These are phyloP conservation scores for Alviniconcha marisindica DNA, from an alignment of 1,140 invertebrate species.

Conservation along the genomic window DNA sequence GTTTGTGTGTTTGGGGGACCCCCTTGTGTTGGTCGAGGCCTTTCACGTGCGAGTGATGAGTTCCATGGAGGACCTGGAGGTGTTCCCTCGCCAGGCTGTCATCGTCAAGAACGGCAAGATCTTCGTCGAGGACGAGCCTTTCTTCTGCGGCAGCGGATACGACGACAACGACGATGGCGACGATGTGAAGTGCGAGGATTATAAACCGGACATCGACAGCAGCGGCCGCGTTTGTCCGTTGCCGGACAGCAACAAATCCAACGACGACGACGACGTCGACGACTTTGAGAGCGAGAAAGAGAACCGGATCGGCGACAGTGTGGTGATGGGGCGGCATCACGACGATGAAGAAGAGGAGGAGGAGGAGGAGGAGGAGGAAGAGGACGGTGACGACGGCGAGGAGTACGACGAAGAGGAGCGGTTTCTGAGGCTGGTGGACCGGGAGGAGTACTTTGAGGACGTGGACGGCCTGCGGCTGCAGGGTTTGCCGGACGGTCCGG, in stretches of 20 bases:
- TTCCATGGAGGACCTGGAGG: conserved; percentile 33
- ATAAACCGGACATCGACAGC: neutral
- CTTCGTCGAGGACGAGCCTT: conserved; percentile 48
- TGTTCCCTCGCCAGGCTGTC: conserved; percentile 46
- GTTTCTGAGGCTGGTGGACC: conserved; percentile 8
- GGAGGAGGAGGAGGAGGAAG: neutral
- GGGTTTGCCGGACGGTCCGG: too few species aligned
- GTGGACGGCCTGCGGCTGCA: conserved; percentile 15
- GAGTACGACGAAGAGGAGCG: conserved; percentile 10
- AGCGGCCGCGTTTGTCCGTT: neutral
- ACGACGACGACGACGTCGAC: conserved; percentile 2
- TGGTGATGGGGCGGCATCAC: neutral
- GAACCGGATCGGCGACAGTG: neutral
- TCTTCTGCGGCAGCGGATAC: conserved; percentile 36
- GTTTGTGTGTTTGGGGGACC: too few species aligned
- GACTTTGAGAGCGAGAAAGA: conserved; percentile 38
- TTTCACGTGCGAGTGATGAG: neutral
- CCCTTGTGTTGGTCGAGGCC: too few species aligned
- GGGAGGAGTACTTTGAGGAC: conserved; percentile 33
- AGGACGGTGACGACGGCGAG: neutral
- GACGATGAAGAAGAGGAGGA: neutral
- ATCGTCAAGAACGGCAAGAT: conserved; percentile 51
- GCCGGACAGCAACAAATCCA: neutral
- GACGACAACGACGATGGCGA: conserved; percentile 32
- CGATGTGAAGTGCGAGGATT: neutral